A percentile compares a stretch with the other conserved stretches of the same genome.
phyloP scores from a whole-genome alignment of 2,797 vertebrate species.

The Miichthys miiuy region DNA sequence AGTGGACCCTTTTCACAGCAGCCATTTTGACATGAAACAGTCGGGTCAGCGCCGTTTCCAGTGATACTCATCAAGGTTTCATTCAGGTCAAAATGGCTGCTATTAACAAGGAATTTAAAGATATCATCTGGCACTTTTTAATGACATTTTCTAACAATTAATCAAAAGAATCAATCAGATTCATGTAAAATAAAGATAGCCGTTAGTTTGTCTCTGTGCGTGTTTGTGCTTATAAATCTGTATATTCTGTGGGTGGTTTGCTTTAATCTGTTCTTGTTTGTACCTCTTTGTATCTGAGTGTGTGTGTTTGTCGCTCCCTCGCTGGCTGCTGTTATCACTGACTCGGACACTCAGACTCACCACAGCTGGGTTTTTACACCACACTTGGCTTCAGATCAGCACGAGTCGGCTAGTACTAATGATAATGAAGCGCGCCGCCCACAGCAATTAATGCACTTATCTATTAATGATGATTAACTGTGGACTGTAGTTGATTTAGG shows the following conservation, averaged over 20 bases:
- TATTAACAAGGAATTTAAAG: neutral
- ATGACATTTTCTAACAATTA: neutral
- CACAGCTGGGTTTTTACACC: conserved; percentile 53
- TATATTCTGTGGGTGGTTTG: neutral
- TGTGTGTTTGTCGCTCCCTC: neutral
- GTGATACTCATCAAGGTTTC: too few species aligned
- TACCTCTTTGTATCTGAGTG: neutral
- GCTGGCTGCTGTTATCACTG: conserved; percentile 29
- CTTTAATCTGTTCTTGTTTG: neutral
- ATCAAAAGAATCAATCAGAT: neutral
- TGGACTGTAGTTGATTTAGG: conserved; percentile 67
- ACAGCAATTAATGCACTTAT: conserved; percentile 75
- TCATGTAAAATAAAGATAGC: neutral
- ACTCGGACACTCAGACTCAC: conserved; percentile 37
- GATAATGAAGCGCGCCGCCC: conserved; percentile 70
- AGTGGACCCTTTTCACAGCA: too few species aligned
- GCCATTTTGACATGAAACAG: too few species aligned
- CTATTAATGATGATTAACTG: conserved; percentile 73
- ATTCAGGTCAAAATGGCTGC: too few species aligned
- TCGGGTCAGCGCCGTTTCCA: too few species aligned
- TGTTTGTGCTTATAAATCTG: neutral
- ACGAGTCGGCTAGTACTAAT: conserved; percentile 46
- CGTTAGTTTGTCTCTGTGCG: neutral
- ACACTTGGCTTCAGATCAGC: conserved; percentile 60
- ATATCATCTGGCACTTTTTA: neutral